Conservation (phyloP, 2,888 invertebrate species). For the Scaptomyza tumidula region DNA sequence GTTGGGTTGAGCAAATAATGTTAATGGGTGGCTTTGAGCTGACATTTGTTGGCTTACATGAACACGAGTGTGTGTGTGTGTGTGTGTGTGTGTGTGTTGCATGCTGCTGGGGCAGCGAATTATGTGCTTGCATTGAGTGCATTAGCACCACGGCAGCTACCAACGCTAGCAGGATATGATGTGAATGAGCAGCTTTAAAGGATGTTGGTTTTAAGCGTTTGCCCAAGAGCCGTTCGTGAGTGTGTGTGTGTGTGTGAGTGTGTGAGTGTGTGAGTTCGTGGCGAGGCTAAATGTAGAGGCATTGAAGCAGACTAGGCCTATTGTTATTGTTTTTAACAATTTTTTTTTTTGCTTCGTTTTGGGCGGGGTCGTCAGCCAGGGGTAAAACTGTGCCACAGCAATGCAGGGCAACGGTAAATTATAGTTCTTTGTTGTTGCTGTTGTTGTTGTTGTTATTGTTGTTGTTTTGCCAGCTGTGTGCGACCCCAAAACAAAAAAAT, state of each 20-base stretch:
- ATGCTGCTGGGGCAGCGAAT: slow-evolving; percentile 72
- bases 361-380: not conserved
- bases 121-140: slow-evolving; percentile 78
- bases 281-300: slow-evolving; percentile 59
- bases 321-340: slow-evolving; percentile 46
- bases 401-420: slow-evolving; percentile 61
- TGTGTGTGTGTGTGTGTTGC: slow-evolving; percentile 35
- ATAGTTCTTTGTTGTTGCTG: slow-evolving; percentile 41
- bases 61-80: slow-evolving; percentile 35
- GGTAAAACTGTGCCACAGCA: slow-evolving; percentile 67
- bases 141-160: slow-evolving; percentile 70
- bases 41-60: slow-evolving; percentile 53
- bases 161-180: slow-evolving; percentile 31
- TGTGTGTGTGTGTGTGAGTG: slow-evolving; percentile 8
- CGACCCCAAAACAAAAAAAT: slow-evolving; percentile 63
- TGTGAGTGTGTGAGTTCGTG: slow-evolving; percentile 8
- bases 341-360: not conserved
- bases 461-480: slow-evolving; percentile 45
- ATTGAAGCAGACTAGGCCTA: slow-evolving; percentile 46
- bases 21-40: slow-evolving; percentile 19
- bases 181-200: slow-evolving; percentile 31
- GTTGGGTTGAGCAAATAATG: slow-evolving; percentile 32
- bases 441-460: slow-evolving; percentile 16
- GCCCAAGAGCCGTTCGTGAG: slow-evolving; percentile 57
- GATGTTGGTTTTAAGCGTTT: slow-evolving; percentile 74